Percentiles rank a stretch among this genome's conserved stretches.
Conservation (phyloP, 1,140 invertebrate genomes). For the Octopus bimaculoides region DNA sequence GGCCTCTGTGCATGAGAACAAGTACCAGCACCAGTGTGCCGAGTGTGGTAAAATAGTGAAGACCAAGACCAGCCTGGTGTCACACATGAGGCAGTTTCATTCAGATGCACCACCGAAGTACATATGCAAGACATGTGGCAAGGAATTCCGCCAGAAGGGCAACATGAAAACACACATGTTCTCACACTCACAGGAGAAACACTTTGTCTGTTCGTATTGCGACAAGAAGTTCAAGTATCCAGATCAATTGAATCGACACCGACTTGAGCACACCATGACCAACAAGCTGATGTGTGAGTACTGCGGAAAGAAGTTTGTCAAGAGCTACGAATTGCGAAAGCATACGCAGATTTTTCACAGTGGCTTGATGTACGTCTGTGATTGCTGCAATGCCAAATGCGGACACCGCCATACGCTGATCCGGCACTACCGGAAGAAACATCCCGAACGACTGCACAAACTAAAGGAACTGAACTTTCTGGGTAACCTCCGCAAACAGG, state of each 20-base stretch:
- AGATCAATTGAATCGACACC: slow-evolving; percentile 57
- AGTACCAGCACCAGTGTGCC: slow-evolving; percentile 53
- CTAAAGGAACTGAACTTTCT: slow-evolving; percentile 37
- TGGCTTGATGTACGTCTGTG: slow-evolving; percentile 57
- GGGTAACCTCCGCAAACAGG: slow-evolving; percentile 35
- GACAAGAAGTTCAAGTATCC: slow-evolving; percentile 54
- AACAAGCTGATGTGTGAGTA: slow-evolving; percentile 43
- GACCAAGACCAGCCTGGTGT: slow-evolving; percentile 59
- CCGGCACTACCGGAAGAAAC: slow-evolving; percentile 58
- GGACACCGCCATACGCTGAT: slow-evolving; percentile 55
- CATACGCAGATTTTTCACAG: slow-evolving; percentile 57
- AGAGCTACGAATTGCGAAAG: slow-evolving; percentile 55
- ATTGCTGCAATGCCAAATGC: slow-evolving; percentile 54
- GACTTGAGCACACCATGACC: slow-evolving; percentile 49
- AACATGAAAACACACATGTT: slow-evolving; percentile 57
- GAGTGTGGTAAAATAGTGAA: slow-evolving; percentile 59
- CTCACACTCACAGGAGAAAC: slow-evolving; percentile 49
- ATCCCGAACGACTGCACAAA: slow-evolving; percentile 39
- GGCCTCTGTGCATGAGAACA: slow-evolving; percentile 54
- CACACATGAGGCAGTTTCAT: slow-evolving; percentile 56
- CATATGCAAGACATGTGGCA: slow-evolving; percentile 59
- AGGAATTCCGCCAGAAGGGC: slow-evolving; percentile 59
- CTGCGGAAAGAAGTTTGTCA: slow-evolving; percentile 59
- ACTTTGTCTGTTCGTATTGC: slow-evolving; percentile 51
- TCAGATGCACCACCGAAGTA: slow-evolving; percentile 49